phyloP scores from a whole-genome alignment of 2,888 invertebrate species.

The Eugnorisma glareosa region DNA sequence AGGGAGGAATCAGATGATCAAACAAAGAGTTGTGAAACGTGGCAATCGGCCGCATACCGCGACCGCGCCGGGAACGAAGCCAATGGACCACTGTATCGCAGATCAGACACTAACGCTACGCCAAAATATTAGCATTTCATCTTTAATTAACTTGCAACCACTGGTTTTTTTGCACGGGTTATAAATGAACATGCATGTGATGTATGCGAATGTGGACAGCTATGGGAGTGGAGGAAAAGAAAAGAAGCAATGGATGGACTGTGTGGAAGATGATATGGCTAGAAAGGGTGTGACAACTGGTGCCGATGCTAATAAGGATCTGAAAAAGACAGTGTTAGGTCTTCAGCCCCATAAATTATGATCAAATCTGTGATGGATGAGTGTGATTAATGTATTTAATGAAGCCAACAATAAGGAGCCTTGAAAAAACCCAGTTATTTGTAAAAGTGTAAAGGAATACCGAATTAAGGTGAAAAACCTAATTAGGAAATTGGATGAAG shows the following conservation, averaged over 20 bases:
- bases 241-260: not conserved
- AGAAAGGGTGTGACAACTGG: not conserved
- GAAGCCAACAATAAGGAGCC: not conserved
- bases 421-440: not conserved
- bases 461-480: not conserved
- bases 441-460: not conserved
- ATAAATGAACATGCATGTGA: conserved; percentile 10
- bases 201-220: not conserved
- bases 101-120: conserved; percentile 74
- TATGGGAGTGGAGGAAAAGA: not conserved
- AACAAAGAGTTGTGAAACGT: conserved; percentile 88
- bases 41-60: conserved; percentile 83
- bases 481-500: not conserved
- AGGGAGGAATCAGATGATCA: conserved; percentile 81
- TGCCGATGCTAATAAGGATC: not conserved
- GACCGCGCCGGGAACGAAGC: conserved; percentile 83
- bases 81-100: conserved; percentile 82
- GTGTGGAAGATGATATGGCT: not conserved
- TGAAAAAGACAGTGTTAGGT: not conserved
- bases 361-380: not conserved
- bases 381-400: not conserved
- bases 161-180: conserved; percentile 22
- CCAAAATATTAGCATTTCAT: conserved; percentile 79
- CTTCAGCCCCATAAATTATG: not conserved
- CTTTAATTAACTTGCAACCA: conserved; percentile 61